Conservation (phyloP, 2,797 vertebrate genomes). For the Alcedo quadribrachys region DNA sequence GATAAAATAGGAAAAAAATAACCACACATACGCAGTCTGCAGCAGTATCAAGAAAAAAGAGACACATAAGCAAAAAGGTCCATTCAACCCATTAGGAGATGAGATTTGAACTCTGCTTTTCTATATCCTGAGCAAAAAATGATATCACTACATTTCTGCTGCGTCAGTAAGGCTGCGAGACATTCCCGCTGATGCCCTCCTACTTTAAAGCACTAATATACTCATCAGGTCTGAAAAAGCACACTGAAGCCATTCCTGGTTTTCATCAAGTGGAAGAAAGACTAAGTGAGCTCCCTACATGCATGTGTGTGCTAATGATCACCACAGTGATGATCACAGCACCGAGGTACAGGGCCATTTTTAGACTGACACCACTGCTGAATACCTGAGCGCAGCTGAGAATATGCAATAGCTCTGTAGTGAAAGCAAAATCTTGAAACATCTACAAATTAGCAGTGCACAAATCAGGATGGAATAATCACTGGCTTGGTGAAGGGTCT, state of each 20-base stretch:
- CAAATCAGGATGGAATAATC: not conserved
- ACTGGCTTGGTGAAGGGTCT: not conserved
- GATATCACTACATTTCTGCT: not conserved
- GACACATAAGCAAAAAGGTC: not conserved
- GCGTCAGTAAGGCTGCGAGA: not conserved
- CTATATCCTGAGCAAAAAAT: not conserved
- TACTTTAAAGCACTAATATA: not conserved
- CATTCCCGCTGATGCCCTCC: not conserved
- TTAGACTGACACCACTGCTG: not conserved
- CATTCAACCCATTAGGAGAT: not conserved
- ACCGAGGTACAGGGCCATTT: not conserved
- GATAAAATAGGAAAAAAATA: not conserved
- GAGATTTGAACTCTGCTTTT: not conserved
- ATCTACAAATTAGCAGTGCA: not conserved
- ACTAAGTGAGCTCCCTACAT: fast-evolving
- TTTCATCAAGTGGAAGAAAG: not conserved
- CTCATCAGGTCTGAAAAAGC: not conserved
- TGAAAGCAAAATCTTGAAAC: not conserved
- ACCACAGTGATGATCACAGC: not conserved
- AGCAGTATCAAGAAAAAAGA: not conserved
- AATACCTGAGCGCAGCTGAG: not conserved
- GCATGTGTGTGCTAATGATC: not conserved
- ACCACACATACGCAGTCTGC: not conserved
- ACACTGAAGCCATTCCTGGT: not conserved
- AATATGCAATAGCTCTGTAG: not conserved